These are phyloP conservation scores for Neocrepidodera transversa DNA, from an alignment of 2,888 invertebrate genomes.

Conservation along the genomic window DNA sequence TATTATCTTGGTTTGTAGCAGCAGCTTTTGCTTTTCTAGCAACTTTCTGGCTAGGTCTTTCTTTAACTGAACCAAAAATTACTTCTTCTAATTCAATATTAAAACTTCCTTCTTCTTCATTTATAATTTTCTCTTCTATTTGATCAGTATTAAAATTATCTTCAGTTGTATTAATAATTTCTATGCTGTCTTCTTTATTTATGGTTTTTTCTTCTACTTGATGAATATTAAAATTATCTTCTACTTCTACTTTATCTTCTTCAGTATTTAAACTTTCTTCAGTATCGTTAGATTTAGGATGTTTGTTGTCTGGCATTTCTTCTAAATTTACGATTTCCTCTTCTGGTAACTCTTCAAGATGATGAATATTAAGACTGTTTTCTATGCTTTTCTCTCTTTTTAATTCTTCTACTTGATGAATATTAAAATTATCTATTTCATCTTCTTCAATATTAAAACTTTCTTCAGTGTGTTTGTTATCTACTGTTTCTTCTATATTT, in stretches of 20 bases:
- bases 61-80: conserved; percentile 70
- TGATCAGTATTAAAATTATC: background rate
- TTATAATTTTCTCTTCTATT: conserved; percentile 23
- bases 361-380: too few relatives aligned
- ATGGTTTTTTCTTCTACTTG: conserved; percentile 19
- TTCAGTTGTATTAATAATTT: background rate
- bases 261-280: background rate
- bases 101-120: conserved; percentile 35
- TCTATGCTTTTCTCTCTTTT: too few relatives aligned
- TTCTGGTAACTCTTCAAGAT: too few relatives aligned
- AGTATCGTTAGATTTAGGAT: too few relatives aligned
- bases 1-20: conserved; percentile 47
- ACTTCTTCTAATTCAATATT: conserved; percentile 62
- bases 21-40: conserved; percentile 2
- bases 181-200: conserved; percentile 38
- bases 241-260: background rate
- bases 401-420: too few relatives aligned
- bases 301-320: too few relatives aligned
- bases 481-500: conserved; percentile 38
- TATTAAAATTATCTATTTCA: too few relatives aligned
- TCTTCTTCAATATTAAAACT: background rate
- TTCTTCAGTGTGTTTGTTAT: conserved; percentile 9
- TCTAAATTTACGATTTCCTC: too few relatives aligned
- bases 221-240: background rate
- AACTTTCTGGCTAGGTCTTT: conserved; percentile 56